These are phyloP conservation scores for Andrena camellia DNA, from an alignment of 2,888 invertebrate genomes.

Conservation along the genomic window DNA sequence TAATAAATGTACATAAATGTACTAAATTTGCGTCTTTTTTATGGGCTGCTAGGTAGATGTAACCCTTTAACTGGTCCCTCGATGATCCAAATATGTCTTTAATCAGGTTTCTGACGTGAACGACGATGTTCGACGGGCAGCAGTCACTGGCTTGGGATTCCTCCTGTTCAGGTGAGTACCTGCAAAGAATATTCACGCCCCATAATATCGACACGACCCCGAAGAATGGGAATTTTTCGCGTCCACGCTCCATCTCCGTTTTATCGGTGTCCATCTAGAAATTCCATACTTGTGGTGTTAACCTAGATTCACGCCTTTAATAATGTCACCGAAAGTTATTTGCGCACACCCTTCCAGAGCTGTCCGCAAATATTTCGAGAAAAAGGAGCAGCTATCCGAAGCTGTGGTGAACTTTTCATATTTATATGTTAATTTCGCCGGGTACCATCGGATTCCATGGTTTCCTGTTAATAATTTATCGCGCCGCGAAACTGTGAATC, in stretches of 20 bases:
- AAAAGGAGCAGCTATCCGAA: conserved; percentile 7
- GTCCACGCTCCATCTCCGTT: background rate
- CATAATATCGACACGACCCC: conserved; percentile 15
- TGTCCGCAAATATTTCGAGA: conserved; percentile 4
- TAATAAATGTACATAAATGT: too few relatives aligned
- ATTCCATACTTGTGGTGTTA: conserved; percentile 29
- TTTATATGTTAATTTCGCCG: conserved; percentile 44
- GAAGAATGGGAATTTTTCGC: conserved; percentile 39
- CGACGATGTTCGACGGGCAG: conserved; percentile 99
- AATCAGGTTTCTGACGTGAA: conserved; percentile 96
- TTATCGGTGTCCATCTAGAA: conserved; percentile 18
- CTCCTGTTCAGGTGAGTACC: conserved; percentile 93
- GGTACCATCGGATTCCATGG: background rate
- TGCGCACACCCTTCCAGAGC: background rate
- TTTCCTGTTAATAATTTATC: conserved; percentile 37
- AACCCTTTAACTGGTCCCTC: background rate
- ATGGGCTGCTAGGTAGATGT: background rate
- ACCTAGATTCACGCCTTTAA: conserved; percentile 36
- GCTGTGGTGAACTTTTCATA: conserved; percentile 34
- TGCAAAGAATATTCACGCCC: conserved; percentile 32
- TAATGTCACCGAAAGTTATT: conserved; percentile 41
- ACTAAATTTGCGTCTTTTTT: too few relatives aligned
- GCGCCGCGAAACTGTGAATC: background rate
- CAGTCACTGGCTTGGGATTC: conserved; percentile 99
- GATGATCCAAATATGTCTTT: conserved; percentile 39